These are phyloP conservation scores for Chunga burmeisteri DNA, from an alignment of 2,113 vertebrate genomes.

Conservation along the genomic window DNA sequence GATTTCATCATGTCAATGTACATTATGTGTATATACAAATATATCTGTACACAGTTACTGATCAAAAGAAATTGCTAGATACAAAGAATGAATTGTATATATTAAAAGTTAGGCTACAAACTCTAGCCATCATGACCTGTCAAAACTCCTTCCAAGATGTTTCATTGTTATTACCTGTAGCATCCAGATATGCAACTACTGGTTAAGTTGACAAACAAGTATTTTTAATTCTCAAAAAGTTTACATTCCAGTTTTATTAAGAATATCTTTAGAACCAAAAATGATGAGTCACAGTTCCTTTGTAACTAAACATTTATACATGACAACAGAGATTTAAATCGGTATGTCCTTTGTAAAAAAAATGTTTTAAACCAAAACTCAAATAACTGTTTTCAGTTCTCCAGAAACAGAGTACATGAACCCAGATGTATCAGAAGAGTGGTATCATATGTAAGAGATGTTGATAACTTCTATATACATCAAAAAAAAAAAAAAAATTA, in stretches of 20 bases:
- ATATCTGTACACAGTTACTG: background rate
- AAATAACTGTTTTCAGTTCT: background rate
- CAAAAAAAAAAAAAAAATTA: fast-evolving
- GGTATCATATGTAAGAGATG: background rate
- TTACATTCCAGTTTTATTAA: background rate
- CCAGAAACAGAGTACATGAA: background rate
- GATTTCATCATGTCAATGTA: background rate
- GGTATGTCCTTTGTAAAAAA: background rate
- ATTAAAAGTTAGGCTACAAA: background rate
- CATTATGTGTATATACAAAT: background rate
- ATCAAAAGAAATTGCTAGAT: background rate
- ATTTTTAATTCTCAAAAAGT: background rate
- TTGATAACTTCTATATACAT: background rate
- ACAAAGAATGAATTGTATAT: background rate
- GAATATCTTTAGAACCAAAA: background rate
- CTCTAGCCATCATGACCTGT: background rate
- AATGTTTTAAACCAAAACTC: background rate
- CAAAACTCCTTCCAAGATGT: background rate
- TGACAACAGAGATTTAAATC: background rate
- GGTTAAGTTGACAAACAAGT: background rate
- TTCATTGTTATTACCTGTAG: background rate
- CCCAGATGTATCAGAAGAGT: background rate
- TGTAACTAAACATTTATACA: background rate
- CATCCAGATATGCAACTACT: background rate
- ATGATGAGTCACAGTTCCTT: background rate